These are phyloP conservation scores for Lasioglossum morio DNA, from an alignment of 2,888 invertebrate genomes.

Conservation along the genomic window DNA sequence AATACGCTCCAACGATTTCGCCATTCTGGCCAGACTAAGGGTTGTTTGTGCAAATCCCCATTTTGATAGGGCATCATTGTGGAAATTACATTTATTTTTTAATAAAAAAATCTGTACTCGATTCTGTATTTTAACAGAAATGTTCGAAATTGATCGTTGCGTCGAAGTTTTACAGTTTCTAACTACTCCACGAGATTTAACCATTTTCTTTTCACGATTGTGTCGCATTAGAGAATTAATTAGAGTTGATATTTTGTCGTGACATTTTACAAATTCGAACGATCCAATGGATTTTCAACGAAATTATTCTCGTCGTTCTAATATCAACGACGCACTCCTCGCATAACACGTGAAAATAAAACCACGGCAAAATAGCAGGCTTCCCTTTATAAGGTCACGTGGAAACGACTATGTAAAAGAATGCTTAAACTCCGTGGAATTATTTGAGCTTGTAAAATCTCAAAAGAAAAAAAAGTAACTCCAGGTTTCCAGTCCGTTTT, in stretches of 20 bases:
- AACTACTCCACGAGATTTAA: neutral
- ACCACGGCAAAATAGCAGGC: neutral
- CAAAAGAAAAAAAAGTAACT: neutral
- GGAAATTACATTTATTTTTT: neutral
- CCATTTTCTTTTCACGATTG: neutral
- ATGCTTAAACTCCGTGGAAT: neutral
- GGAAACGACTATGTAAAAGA: slow-evolving; percentile 1
- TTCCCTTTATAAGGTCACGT: neutral
- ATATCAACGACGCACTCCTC: neutral
- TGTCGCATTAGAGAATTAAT: neutral
- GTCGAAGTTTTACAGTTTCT: neutral
- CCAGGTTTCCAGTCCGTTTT: neutral
- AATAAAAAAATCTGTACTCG: neutral
- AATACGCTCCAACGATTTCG: neutral
- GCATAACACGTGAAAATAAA: neutral
- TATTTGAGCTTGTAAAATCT: neutral
- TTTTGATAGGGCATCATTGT: neutral
- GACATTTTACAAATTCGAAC: neutral
- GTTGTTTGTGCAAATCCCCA: neutral
- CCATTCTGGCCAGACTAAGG: neutral
- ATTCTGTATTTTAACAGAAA: too few relatives aligned
- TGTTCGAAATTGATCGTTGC: neutral
- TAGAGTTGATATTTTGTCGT: neutral
- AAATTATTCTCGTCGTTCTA: neutral
- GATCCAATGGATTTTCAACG: neutral